Percentiles rank a stretch among this genome's conserved stretches.
phyloP scores from a whole-genome alignment of 2,113 vertebrate species.

The Numenius arquata region DNA sequence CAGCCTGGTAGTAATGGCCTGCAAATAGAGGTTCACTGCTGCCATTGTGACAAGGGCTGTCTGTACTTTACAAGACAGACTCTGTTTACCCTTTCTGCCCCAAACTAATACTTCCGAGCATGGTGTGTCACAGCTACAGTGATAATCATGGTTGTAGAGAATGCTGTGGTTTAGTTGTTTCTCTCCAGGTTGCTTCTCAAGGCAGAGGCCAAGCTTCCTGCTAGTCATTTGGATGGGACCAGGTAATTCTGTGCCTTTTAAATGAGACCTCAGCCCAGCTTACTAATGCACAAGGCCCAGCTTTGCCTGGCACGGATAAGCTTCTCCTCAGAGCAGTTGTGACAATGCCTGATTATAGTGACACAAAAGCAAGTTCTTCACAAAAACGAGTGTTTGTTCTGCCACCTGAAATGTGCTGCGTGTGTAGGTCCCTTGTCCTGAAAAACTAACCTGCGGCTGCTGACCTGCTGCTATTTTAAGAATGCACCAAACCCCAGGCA shows the following conservation, averaged over 20 bases:
- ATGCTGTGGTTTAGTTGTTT: background rate
- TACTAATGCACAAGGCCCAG: accelerated
- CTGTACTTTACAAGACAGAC: background rate
- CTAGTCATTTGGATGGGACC: background rate
- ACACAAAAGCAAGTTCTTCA: background rate
- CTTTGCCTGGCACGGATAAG: background rate
- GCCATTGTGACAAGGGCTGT: accelerated
- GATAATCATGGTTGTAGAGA: background rate
- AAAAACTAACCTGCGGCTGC: background rate
- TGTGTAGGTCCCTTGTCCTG: background rate
- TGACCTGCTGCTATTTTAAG: background rate
- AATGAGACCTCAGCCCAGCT: background rate
- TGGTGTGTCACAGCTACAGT: background rate
- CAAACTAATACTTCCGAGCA: background rate
- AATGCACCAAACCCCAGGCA: background rate
- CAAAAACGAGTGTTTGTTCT: background rate
- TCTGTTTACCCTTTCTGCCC: background rate
- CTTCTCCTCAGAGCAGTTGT: background rate
- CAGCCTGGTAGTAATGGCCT: background rate
- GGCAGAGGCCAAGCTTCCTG: background rate
- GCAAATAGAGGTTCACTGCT: background rate
- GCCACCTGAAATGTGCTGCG: background rate
- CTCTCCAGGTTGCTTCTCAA: background rate
- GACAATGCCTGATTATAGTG: background rate
- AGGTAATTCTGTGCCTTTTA: background rate